These are phyloP conservation scores for Blastobasis lacticolella DNA, from an alignment of 2,888 invertebrate genomes.

Conservation along the genomic window DNA sequence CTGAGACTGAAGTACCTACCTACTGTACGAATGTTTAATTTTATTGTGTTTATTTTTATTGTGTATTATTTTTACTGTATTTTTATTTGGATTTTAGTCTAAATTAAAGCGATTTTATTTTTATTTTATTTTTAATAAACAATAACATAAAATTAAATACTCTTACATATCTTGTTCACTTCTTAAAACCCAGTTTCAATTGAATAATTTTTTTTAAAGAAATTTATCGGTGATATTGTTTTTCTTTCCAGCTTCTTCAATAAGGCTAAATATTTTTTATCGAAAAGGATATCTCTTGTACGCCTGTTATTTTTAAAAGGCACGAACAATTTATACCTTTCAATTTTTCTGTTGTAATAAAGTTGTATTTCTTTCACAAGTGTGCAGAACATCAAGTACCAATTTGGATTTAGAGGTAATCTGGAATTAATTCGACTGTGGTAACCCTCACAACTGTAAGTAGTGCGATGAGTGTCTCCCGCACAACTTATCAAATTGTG, in stretches of 20 bases:
- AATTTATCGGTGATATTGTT: neutral
- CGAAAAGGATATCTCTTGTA: neutral
- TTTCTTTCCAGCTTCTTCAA: neutral
- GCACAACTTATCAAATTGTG: neutral
- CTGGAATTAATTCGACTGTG: neutral
- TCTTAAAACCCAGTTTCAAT: neutral
- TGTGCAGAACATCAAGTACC: neutral
- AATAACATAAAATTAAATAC: neutral
- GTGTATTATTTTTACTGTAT: no score
- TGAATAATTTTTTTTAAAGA: neutral
- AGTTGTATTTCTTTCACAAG: no score
- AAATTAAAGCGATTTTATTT: neutral
- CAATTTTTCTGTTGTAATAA: neutral
- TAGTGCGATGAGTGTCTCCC: neutral
- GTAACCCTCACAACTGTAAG: neutral
- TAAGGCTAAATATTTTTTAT: neutral
- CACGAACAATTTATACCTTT: neutral
- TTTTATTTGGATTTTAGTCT: no score
- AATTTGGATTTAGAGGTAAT: neutral
- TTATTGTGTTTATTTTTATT: no score
- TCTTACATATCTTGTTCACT: neutral
- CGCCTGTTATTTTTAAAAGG: neutral
- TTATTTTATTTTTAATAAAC: neutral
- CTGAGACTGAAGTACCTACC: no score
- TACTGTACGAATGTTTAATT: no score